Evolutionary conservation across 2,888 invertebrate genomes (phyloP), one percentile per base, ranked within the genome.

Genomic region (Laspeyria flexula): DNA sequence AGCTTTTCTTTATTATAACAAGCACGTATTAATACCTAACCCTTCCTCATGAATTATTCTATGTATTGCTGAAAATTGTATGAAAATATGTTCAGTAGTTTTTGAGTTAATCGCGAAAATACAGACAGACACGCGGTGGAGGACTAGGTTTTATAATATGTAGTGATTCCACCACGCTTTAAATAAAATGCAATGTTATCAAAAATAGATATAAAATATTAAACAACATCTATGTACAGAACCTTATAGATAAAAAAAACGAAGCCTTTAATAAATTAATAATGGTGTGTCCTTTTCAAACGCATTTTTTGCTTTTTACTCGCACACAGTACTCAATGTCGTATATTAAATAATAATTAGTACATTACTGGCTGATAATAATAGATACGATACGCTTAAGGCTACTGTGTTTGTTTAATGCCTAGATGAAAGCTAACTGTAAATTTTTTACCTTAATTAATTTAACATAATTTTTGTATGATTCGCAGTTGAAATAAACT

Each of bases 331-430:
- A 18, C 12, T 4, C 12, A 25, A 33, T 43, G 16, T 27, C 16
- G 16, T 39, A 21, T 30, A 44, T 44, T 44, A 44, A 38, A 30
- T 27, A 38, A 30, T 38, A 38, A 38, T 31, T 41, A 44, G 16
- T 27, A 21, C 21, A 12, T 35, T 30, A 44, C 30, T 35, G 30
- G 11, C 27, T 29, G 15, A 37, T 37, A 43, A 43, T 27, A 25
- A 3, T 25, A 7, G 16, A 25, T 43, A 27, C 6, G 9, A n/a
- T 37, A 44, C 18, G 18, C 34, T 34, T 10, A 9, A n/a, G 34
- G 15, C n/a, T 16, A 16, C 10, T 23, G 18, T 31, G 13, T 9
- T 16, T 11, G 9, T 31, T 9, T 31, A 12, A 18, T 7, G 31
- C 31, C 41, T 41, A 18, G 1, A 31, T 9, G 18, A 31, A 21